Evolutionary conservation across 2,888 invertebrate species (phyloP).

Genomic region (Plemyria rubiginata): DNA sequence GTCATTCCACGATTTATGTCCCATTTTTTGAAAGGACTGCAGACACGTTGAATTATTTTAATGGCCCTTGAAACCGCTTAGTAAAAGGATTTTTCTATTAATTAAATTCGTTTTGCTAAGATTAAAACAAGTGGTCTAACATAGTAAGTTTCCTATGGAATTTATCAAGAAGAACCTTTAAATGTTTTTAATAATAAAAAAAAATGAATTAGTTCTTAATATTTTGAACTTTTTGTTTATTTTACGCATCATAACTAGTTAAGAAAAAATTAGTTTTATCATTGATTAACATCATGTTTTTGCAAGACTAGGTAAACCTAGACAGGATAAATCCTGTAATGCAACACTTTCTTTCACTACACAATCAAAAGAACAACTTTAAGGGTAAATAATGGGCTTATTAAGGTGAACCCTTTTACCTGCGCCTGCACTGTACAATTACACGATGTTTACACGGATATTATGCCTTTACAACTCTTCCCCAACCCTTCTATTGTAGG

Average conservation of each 20-base stretch:
- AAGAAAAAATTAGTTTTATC: too few species aligned
- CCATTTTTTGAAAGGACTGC: slow-evolving; percentile 52
- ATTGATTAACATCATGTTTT: neutral
- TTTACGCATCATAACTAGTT: too few species aligned
- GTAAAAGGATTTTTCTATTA: slow-evolving; percentile 43
- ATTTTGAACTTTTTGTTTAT: too few species aligned
- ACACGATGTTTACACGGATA: slow-evolving; percentile 82
- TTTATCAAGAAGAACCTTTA: neutral
- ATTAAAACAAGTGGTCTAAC: slow-evolving; percentile 35
- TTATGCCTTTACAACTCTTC: slow-evolving; percentile 76
- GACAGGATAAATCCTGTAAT: too few species aligned
- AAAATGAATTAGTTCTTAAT: too few species aligned
- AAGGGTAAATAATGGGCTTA: slow-evolving; percentile 50
- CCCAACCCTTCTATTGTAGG: slow-evolving; percentile 75
- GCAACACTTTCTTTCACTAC: slow-evolving; percentile 8
- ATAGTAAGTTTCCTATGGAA: neutral
- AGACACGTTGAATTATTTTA: slow-evolving; percentile 59
- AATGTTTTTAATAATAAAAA: neutral
- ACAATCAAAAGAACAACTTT: slow-evolving; percentile 31
- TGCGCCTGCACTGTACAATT: slow-evolving; percentile 76
- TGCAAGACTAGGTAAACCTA: too few species aligned
- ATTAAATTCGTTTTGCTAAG: slow-evolving; percentile 28
- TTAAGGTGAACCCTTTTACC: slow-evolving; percentile 70
- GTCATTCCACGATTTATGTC: slow-evolving; percentile 70
- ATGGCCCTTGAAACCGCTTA: slow-evolving; percentile 64